phyloP scores from a whole-genome alignment of 2,888 invertebrate species.

The Parnassius orleans region DNA sequence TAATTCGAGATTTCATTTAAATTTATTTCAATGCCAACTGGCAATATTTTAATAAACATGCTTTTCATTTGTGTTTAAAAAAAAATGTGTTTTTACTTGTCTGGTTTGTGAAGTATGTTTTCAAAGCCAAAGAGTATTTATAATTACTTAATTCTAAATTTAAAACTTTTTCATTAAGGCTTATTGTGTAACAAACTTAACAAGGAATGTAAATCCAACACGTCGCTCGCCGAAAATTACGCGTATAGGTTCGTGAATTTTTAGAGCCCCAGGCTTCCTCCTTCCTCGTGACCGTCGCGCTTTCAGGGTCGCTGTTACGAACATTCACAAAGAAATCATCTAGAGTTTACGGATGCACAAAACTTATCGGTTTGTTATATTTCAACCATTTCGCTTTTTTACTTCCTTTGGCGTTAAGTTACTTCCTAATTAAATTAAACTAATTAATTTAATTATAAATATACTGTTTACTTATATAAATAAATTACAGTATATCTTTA shows the following conservation, averaged over 20 bases:
- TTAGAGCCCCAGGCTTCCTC: constrained; percentile 63
- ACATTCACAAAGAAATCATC: constrained; percentile 29
- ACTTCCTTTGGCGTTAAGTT: background rate
- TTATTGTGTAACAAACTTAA: constrained; percentile 49
- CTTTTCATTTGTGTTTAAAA: too few relatives aligned
- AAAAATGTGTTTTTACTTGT: too few relatives aligned
- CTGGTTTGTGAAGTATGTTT: too few relatives aligned
- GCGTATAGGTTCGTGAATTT: constrained; percentile 64
- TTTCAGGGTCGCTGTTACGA: constrained; percentile 45
- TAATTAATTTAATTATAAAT: background rate
- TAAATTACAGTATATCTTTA: background rate
- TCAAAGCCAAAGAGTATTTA: too few relatives aligned
- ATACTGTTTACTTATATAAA: background rate
- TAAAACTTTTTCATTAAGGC: constrained; percentile 13
- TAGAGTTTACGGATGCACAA: constrained; percentile 14
- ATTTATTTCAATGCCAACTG: too few relatives aligned
- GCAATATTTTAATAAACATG: too few relatives aligned
- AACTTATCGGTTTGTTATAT: constrained; percentile 6
- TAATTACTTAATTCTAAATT: too few relatives aligned
- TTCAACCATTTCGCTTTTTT: constrained; percentile 4
- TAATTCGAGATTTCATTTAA: too few relatives aligned
- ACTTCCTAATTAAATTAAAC: background rate
- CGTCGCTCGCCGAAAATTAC: constrained; percentile 71
- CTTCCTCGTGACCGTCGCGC: constrained; percentile 54
- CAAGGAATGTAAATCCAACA: constrained; percentile 63